phyloP scores from a whole-genome alignment of 2,113 vertebrate genomes.

The Ranitomeya imitator region DNA sequence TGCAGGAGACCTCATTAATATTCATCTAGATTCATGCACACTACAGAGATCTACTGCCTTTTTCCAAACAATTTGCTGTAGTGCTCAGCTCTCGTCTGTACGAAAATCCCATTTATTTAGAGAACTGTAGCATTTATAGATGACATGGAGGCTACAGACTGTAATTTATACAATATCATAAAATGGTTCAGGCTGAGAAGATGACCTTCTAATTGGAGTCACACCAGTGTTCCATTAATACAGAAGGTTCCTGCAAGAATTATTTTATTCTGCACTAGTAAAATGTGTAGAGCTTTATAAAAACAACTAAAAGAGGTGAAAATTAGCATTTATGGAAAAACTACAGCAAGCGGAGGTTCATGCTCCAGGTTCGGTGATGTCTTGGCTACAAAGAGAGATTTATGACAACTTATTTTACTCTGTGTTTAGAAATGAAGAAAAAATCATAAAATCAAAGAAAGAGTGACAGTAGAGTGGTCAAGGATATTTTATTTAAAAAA shows the following conservation, averaged over 20 bases:
- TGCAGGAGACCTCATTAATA: constrained; percentile 39
- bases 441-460: not conserved
- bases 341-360: not conserved
- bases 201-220: constrained; percentile 56
- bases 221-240: constrained; percentile 51
- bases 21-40: constrained; percentile 28
- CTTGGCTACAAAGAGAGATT: not conserved
- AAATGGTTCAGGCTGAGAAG: constrained; percentile 42
- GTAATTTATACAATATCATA: constrained; percentile 52
- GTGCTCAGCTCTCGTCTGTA: constrained; percentile 6
- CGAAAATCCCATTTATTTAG: constrained; percentile 45
- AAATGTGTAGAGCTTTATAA: not conserved
- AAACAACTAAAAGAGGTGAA: constrained; percentile 13
- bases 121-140: constrained; percentile 51
- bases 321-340: constrained; percentile 13
- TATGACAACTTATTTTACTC: not conserved
- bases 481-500: not conserved
- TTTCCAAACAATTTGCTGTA: constrained; percentile 38
- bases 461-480: not conserved
- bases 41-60: constrained; percentile 28
- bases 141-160: constrained; percentile 37
- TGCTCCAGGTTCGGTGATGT: not conserved
- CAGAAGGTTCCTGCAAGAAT: constrained; percentile 26
- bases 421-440: not conserved
- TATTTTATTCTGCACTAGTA: constrained; percentile 30